Evolutionary conservation across 2,888 invertebrate genomes (phyloP), one percentile per base, ranked within the genome.

Genomic region (Eumacrocentrus americanus): DNA sequence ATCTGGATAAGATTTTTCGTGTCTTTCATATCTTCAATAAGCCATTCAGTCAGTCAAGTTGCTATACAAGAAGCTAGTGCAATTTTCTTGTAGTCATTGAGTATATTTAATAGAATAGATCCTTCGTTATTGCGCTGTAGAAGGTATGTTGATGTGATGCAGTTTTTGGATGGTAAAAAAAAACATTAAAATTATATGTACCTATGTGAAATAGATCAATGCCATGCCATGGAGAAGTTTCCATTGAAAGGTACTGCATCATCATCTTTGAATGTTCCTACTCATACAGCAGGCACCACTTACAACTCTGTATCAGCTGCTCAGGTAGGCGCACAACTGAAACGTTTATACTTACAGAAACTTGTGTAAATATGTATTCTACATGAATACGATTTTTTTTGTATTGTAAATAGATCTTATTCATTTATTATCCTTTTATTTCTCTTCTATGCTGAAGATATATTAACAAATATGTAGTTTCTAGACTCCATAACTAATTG

Each of bases 151-250:
- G n/a, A 11, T 6, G n/a, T 42, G 34, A 5, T 29, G 14, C 14
- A 16, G 18, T 18, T 53, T n/a, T 12, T 9, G 14, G 16, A 18
- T 12, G 37, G n/a, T 14, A 51, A 20, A 37, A 5, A 16, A 18
- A 18, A 25, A 38, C n/a, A 29, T 40, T 18, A 14, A 23, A 50
- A 23, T 48, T 48, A 14, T 53, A 52, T 57, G 14, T 37, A 42
- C 18, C 22, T 40, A 37, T 61, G 40, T 57, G 40, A 63, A 58
- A 59, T 67, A 76, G 79, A 76, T 75, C 68, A 69, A 68, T 69
- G 72, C 68, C 66, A 78, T 81, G 73, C 78, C 73, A 89, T 89
- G 89, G 89, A 89, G 86, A 89, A 87, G 82, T 88, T 85, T 82
- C 89, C 89, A 78, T 81, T 89, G 78, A 89, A 87, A 82, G 86